Base-by-base conservation (phyloP, 2,113 vertebrate genomes). In the Chlamydotis undulata region DNA sequence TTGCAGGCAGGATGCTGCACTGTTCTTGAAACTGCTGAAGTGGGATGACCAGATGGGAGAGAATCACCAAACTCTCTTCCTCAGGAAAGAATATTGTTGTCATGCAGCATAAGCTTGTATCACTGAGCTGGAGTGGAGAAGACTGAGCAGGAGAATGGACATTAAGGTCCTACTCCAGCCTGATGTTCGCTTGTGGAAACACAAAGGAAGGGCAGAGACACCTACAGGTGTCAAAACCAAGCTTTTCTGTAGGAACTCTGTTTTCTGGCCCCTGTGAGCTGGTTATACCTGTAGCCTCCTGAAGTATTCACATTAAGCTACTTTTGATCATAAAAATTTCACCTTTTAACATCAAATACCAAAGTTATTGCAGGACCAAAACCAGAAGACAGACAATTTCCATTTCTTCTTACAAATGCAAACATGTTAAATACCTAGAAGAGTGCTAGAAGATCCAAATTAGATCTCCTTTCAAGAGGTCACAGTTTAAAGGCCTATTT, bases 21-120 rank as follows among this genome's bases (percentile, higher is more conserved):
- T 76, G 18, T 10, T 81, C 63, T 24, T 68, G 22, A 77, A 35
- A 63, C 33, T 19, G 16, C 28, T 75, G 26, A 83, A 45, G n/a
- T 35, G 23, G 57, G n/a, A 31, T 84, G 49, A 43, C 26, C n/a
- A 73, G 55, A 59, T 50, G 10, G 31, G 19, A 81, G 21, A 43
- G 17, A 11, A 80, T 7, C 43, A 80, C 13, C 13, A 68, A 59
- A 83, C 29, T 64, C 64, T 37, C 5, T 52, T 37, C 9, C 14
- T 59, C 26, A 39, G 31, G 45, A n/a, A 79, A 70, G 15, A 50
- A 69, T 13, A 10, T 7, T 60, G 21, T 43, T 59, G 12, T 39
- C n/a, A 22, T 16, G 14, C 24, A 75, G 65, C 35, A 35, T 2
- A 6, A 0, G 2, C 35, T 39, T 47, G 9, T 43, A 22, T n/a